These are phyloP conservation scores for Parthenolecanium corni DNA, from an alignment of 2,888 invertebrate genomes.

Conservation along the genomic window DNA sequence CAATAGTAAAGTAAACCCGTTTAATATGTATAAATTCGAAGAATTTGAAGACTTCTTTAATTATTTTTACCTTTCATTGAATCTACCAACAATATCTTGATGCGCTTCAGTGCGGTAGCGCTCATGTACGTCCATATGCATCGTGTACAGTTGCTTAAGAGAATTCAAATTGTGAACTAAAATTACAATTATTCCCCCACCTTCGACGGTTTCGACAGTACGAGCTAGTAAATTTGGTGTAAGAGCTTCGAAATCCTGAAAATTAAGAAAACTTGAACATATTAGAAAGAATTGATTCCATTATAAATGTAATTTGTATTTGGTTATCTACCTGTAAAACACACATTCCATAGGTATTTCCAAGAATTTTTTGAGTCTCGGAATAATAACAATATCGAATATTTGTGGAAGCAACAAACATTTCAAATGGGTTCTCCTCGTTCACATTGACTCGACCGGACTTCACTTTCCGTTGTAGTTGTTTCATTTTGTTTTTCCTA, in stretches of 20 bases:
- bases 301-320: neutral
- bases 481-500: constrained; percentile 82
- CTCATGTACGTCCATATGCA: constrained; percentile 97
- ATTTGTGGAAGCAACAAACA: constrained; percentile 88
- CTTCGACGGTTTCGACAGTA: constrained; percentile 96
- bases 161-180: constrained; percentile 75
- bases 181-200: constrained; percentile 84
- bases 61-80: constrained; percentile 69
- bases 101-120: constrained; percentile 91
- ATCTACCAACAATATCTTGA: constrained; percentile 78
- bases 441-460: constrained; percentile 78
- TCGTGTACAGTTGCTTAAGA: constrained; percentile 83
- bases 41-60: neutral
- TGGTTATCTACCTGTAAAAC: constrained; percentile 62
- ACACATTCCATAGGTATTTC: constrained; percentile 93
- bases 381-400: constrained; percentile 95
- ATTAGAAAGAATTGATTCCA: neutral
- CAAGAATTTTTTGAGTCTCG: constrained; percentile 94
- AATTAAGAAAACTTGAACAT: constrained; percentile 23
- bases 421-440: constrained; percentile 92
- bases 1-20: constrained; percentile 14
- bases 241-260: constrained; percentile 88
- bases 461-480: constrained; percentile 68
- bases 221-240: constrained; percentile 93
- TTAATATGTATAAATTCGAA: neutral